Evolutionary conservation across 2,888 invertebrate species (phyloP).

Genomic region (Punctoribates punctum): DNA sequence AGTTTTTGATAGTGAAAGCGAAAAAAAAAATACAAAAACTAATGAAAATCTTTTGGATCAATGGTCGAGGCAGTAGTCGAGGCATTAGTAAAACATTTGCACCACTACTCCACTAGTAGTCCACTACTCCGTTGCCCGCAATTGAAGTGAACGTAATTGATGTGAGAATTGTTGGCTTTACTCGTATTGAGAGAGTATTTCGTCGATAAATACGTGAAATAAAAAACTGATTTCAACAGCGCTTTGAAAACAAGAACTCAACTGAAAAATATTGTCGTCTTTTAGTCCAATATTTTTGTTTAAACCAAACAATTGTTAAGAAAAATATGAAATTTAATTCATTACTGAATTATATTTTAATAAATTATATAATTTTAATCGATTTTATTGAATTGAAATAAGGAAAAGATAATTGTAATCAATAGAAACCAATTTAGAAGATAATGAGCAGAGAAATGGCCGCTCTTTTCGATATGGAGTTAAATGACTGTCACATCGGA

Average conservation of each 20-base stretch:
- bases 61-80: no score
- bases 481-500: slow-evolving; percentile 59
- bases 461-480: slow-evolving; percentile 88
- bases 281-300: not conserved
- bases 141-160: no score
- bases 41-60: no score
- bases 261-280: slow-evolving; percentile 1
- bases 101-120: no score
- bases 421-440: not conserved
- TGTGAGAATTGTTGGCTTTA: no score
- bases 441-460: slow-evolving; percentile 44
- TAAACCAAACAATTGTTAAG: not conserved
- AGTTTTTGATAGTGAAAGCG: no score
- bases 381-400: not conserved
- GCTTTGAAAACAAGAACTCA: not conserved
- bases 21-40: no score
- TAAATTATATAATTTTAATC: not conserved
- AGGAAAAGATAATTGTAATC: not conserved
- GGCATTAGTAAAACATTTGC: no score
- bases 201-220: slow-evolving; percentile 12
- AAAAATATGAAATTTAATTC: not conserved
- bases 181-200: not conserved
- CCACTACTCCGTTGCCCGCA: no score
- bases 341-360: not conserved
- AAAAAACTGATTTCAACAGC: not conserved